These are phyloP conservation scores for Syncerus caffer DNA, from an alignment of 2,797 vertebrate genomes.

Conservation along the genomic window DNA sequence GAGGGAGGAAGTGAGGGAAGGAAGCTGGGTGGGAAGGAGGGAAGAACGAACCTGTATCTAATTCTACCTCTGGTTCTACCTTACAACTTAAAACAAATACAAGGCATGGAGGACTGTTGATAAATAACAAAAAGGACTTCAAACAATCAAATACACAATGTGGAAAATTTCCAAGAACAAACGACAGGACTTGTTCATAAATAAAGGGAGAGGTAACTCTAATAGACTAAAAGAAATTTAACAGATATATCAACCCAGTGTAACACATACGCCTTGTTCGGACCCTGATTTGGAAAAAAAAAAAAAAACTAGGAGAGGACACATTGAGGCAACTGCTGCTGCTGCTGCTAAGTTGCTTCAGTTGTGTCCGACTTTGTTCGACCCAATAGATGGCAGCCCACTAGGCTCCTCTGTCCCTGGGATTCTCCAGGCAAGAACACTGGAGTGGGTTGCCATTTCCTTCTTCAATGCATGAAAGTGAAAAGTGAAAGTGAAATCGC, in stretches of 20 bases:
- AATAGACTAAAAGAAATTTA: not conserved
- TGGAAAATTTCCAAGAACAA: not conserved
- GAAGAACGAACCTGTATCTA: not conserved
- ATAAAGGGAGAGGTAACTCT: not conserved
- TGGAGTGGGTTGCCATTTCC: too few relatives aligned
- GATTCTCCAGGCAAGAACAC: too few relatives aligned
- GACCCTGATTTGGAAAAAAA: not conserved
- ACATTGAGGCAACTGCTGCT: not conserved
- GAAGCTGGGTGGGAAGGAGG: too few relatives aligned
- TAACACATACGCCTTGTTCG: not conserved
- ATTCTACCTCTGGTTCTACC: not conserved
- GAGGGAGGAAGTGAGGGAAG: rapidly evolving
- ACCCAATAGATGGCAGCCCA: too few relatives aligned
- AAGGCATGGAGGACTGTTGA: not conserved
- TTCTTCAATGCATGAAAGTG: too few relatives aligned
- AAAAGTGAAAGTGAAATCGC: too few relatives aligned
- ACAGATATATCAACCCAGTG: not conserved
- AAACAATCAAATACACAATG: not conserved
- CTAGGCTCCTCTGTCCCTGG: too few relatives aligned
- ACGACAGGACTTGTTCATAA: not conserved
- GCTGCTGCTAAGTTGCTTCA: too few relatives aligned
- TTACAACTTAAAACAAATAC: not conserved
- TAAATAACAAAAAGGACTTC: not conserved
- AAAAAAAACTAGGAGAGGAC: too few relatives aligned
- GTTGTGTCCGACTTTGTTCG: too few relatives aligned